Evolutionary conservation across 2,888 invertebrate genomes (phyloP).

Genomic region (Microctonus hyperodae): DNA sequence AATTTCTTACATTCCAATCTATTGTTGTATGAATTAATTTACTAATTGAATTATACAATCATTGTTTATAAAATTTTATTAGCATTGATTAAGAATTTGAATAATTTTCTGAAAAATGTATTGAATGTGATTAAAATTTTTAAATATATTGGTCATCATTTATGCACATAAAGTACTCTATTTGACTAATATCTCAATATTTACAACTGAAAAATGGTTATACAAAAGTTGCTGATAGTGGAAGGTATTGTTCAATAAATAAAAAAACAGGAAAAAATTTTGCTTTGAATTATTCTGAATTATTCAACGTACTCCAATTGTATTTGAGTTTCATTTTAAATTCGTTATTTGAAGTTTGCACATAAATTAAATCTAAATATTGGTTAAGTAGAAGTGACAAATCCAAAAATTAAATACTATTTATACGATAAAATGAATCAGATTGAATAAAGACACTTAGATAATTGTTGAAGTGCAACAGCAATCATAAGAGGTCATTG

Average conservation of each 20-base stretch:
- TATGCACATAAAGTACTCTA: no score
- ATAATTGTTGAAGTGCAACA: background rate
- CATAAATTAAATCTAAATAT: background rate
- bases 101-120: background rate
- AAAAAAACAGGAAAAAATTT: no score
- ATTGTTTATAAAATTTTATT: background rate
- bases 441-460: background rate
- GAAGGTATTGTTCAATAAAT: no score
- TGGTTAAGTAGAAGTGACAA: background rate
- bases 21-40: background rate
- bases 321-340: no score
- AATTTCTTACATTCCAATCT: background rate
- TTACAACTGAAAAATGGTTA: no score
- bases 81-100: background rate
- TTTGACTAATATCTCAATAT: no score
- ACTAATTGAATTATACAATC: background rate
- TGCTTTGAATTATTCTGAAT: no score
- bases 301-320: no score
- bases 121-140: background rate
- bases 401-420: background rate
- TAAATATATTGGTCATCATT: background rate
- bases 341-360: no score
- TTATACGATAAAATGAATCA: background rate
- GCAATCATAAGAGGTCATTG: constrained; percentile 24
- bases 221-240: no score